Evolutionary conservation across 2,888 invertebrate genomes (phyloP).

Genomic region (Rotaria macrura): DNA sequence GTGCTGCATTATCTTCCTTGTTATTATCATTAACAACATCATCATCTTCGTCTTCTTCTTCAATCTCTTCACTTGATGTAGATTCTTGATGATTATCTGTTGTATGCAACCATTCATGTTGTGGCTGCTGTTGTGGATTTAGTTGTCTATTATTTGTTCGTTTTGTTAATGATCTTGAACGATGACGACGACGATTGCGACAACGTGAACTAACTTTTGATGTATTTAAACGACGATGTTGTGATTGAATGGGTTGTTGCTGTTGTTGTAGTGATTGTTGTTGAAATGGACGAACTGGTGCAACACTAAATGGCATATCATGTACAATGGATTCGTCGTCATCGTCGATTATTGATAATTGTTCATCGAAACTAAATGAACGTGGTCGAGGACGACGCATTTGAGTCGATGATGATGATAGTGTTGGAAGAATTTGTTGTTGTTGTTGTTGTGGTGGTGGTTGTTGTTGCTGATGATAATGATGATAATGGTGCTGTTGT

Average conservation of each 20-base stretch:
- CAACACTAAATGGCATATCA: neutral
- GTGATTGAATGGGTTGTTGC: neutral
- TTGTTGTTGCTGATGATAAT: neutral
- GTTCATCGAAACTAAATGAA: constrained; percentile 15
- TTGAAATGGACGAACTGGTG: neutral
- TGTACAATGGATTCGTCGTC: neutral
- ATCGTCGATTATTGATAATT: neutral
- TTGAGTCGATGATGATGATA: neutral
- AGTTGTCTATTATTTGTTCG: neutral
- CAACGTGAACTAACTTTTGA: neutral
- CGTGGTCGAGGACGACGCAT: neutral
- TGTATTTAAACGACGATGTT: neutral
- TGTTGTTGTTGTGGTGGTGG: neutral
- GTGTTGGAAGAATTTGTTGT: neutral
- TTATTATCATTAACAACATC: neutral
- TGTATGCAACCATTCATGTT: neutral
- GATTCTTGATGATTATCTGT: constrained; percentile 1
- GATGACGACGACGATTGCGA: neutral
- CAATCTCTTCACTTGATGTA: neutral
- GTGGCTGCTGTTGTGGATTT: neutral
- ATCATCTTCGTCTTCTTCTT: neutral
- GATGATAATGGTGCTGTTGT: neutral
- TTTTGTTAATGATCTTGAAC: neutral
- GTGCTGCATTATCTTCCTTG: neutral
- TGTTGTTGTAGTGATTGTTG: neutral